Evolutionary conservation across 1,140 invertebrate genomes (phyloP).

Genomic region (Pseudomyrmex flavicornis): DNA sequence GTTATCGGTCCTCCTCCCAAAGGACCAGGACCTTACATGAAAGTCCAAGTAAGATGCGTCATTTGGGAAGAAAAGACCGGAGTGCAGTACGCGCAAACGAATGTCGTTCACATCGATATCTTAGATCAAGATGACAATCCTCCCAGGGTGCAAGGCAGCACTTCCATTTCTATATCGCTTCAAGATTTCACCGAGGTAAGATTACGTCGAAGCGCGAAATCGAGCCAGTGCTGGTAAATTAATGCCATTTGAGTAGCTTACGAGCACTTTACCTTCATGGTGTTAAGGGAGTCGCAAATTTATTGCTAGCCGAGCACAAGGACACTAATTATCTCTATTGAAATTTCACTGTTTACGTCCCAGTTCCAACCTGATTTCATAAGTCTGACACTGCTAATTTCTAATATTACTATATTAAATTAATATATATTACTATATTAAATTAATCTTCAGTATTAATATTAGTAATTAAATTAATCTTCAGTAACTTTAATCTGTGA

Average conservation of each 20-base stretch:
- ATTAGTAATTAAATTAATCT: no score
- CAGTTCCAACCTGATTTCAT: neutral
- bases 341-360: neutral
- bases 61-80: slow-evolving; percentile 75
- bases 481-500: no score
- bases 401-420: no score
- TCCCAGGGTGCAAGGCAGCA: slow-evolving; percentile 76
- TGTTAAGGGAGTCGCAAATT: slow-evolving; percentile 33
- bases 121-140: slow-evolving; percentile 84
- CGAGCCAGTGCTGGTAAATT: neutral
- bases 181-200: slow-evolving; percentile 78
- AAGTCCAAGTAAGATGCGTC: slow-evolving; percentile 77
- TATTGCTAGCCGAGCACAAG: slow-evolving; percentile 4
- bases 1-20: slow-evolving; percentile 69
- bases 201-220: slow-evolving; percentile 4
- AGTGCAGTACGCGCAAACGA: slow-evolving; percentile 69
- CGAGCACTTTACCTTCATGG: slow-evolving; percentile 19
- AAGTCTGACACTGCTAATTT: no score
- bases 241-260: slow-evolving; percentile 4
- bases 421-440: no score
- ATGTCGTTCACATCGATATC: slow-evolving; percentile 75
- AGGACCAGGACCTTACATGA: slow-evolving; percentile 76
- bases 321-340: neutral
- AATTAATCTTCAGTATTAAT: no score
- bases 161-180: slow-evolving; percentile 73